These are phyloP conservation scores for Eremophila alpestris DNA, from an alignment of 2,797 vertebrate species.

Conservation along the genomic window DNA sequence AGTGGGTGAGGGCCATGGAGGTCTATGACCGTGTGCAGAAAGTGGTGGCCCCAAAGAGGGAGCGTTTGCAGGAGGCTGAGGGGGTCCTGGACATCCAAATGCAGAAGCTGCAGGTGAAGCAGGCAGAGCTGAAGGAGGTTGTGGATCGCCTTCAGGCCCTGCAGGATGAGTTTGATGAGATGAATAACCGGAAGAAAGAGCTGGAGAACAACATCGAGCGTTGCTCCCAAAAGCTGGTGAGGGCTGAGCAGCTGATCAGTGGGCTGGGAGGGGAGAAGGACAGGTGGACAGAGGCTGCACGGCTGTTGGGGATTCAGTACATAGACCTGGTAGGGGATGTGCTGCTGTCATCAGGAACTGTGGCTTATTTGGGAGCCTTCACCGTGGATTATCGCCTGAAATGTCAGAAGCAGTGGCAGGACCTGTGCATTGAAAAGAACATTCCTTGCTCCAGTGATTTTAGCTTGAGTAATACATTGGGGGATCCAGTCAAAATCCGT, in stretches of 20 bases:
- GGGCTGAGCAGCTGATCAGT: slow-evolving; percentile 90
- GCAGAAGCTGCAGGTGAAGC: slow-evolving; percentile 83
- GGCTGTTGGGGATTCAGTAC: slow-evolving; percentile 80
- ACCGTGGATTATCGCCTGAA: slow-evolving; percentile 86
- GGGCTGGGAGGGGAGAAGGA: slow-evolving; percentile 95
- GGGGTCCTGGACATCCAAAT: slow-evolving; percentile 81
- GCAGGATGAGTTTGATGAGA: slow-evolving; percentile 83
- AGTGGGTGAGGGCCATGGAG: slow-evolving; percentile 94
- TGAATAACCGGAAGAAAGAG: slow-evolving; percentile 83
- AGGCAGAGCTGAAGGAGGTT: slow-evolving; percentile 86
- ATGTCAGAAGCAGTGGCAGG: slow-evolving; percentile 86
- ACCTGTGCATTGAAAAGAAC: slow-evolving; percentile 80
- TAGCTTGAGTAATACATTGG: slow-evolving; percentile 85
- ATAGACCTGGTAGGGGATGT: slow-evolving; percentile 90
- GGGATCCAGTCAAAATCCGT: slow-evolving; percentile 88
- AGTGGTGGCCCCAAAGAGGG: slow-evolving; percentile 89
- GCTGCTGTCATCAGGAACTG: slow-evolving; percentile 87
- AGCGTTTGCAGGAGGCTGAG: slow-evolving; percentile 82
- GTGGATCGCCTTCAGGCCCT: slow-evolving; percentile 84
- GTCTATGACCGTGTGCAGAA: slow-evolving; percentile 90
- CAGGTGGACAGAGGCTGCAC: slow-evolving; percentile 90
- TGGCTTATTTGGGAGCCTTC: slow-evolving; percentile 93
- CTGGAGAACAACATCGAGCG: slow-evolving; percentile 88
- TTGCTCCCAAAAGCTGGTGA: slow-evolving; percentile 88
- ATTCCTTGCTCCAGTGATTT: slow-evolving; percentile 88